Conservation (phyloP, 2,888 invertebrate species). For the Epistrophe eligans region DNA sequence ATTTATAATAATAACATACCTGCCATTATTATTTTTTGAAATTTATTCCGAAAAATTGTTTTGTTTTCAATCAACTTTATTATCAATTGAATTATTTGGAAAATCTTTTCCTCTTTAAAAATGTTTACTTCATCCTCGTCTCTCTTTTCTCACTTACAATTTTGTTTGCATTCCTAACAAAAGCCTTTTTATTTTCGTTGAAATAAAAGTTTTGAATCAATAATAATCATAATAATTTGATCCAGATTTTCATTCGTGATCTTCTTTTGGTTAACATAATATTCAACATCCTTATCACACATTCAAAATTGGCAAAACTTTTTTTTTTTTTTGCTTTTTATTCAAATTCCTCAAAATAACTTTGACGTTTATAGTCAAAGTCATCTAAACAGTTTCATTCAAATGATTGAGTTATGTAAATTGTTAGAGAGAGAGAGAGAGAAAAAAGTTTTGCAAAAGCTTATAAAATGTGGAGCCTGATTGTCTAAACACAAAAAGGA, state of each 20-base stretch:
- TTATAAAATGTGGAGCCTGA: background rate
- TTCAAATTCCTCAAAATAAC: background rate
- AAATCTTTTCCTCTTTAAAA: background rate
- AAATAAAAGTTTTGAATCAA: background rate
- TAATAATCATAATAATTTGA: slow-evolving; percentile 1
- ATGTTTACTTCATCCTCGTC: background rate
- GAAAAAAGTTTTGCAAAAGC: background rate
- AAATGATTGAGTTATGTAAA: slow-evolving; percentile 34
- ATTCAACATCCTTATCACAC: slow-evolving; percentile 18
- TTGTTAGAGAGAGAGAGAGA: background rate
- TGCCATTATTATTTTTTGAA: too few relatives aligned
- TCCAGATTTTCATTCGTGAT: background rate
- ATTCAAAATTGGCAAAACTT: background rate
- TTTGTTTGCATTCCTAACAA: background rate
- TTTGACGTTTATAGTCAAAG: slow-evolving; percentile 3
- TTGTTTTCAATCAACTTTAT: background rate
- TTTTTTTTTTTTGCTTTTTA: background rate
- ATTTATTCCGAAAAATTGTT: too few relatives aligned
- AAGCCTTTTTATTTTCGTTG: background rate
- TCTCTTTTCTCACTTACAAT: background rate
- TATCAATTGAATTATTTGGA: background rate
- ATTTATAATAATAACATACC: too few relatives aligned
- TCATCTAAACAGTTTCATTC: slow-evolving; percentile 19
- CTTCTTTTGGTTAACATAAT: background rate
- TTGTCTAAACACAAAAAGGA: slow-evolving; percentile 7